A percentile compares a stretch with the other conserved stretches of the same genome.
Conservation (phyloP, 1,140 invertebrate species). For the Proales similis region DNA sequence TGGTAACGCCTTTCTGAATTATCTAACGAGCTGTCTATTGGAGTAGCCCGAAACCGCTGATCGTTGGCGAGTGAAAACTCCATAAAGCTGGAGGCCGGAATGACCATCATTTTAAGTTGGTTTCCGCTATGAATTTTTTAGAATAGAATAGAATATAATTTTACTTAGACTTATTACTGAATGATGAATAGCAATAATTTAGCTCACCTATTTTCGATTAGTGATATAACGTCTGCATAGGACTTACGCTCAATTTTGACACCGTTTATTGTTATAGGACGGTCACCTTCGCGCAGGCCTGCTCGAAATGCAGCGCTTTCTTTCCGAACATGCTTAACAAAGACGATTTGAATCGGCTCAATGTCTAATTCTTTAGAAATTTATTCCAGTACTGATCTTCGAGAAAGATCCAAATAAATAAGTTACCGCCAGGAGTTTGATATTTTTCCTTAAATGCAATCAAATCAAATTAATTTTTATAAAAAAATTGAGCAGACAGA, state of each 20-base stretch:
- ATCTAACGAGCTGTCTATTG: no score
- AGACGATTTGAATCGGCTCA: constrained; percentile 1
- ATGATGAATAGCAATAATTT: constrained; percentile 5
- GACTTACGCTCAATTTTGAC: constrained; percentile 5
- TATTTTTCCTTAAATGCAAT: constrained; percentile 17
- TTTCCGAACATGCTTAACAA: constrained; percentile 33
- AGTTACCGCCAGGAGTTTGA: neutral
- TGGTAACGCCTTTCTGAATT: no score
- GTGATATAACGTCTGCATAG: constrained; percentile 16
- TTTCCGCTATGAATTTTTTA: neutral
- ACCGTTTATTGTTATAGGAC: constrained; percentile 36
- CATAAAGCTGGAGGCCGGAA: neutral
- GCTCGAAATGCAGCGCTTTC: constrained; percentile 17
- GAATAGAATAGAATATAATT: neutral
- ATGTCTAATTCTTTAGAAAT: neutral
- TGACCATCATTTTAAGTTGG: neutral
- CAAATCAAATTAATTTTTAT: neutral
- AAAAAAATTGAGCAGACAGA: neutral
- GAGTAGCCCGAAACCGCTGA: no score
- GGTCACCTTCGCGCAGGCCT: constrained; percentile 35
- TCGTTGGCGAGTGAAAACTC: neutral
- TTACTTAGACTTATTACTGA: neutral
- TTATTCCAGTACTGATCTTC: neutral
- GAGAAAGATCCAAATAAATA: neutral
- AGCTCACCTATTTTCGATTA: constrained; percentile 26